Conservation (phyloP, 2,113 vertebrate genomes). For the Proterorhinus semilunaris region DNA sequence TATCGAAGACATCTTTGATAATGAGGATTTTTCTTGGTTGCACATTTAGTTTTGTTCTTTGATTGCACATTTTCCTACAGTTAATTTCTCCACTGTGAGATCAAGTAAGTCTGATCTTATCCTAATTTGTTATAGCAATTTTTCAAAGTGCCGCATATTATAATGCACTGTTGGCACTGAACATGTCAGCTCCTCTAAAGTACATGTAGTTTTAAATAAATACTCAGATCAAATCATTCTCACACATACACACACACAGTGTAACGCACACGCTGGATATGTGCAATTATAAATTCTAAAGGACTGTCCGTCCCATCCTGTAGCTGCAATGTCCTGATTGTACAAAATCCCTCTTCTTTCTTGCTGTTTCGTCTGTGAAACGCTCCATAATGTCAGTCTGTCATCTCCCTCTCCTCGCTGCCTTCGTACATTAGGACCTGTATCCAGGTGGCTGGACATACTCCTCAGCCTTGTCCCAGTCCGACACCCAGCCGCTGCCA, state of each 20-base stretch:
- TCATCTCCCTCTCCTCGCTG: slow-evolving; percentile 76
- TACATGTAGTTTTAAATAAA: slow-evolving; percentile 14
- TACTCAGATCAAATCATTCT: slow-evolving; percentile 14
- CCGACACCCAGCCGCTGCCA: slow-evolving; percentile 85
- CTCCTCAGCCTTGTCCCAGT: slow-evolving; percentile 97
- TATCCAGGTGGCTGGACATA: slow-evolving; percentile 91
- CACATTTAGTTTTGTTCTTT: too few relatives aligned
- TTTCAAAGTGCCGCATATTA: background rate
- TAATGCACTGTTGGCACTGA: slow-evolving; percentile 11
- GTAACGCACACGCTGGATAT: slow-evolving; percentile 32
- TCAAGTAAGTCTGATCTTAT: too few relatives aligned
- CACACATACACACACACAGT: slow-evolving; percentile 19
- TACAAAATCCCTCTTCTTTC: slow-evolving; percentile 39
- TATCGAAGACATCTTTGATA: too few relatives aligned
- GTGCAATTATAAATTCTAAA: slow-evolving; percentile 47
- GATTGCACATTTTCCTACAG: too few relatives aligned
- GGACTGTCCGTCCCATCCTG: slow-evolving; percentile 38
- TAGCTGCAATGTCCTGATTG: slow-evolving; percentile 38
- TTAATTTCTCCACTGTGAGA: too few relatives aligned
- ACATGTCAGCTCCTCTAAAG: slow-evolving; percentile 28
- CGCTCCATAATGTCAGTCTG: slow-evolving; percentile 15
- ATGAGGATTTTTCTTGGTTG: too few relatives aligned
- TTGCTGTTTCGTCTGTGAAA: slow-evolving; percentile 16
- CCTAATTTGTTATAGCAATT: background rate
- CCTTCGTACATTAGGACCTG: slow-evolving; percentile 84